Evolutionary conservation across 1,140 invertebrate species (phyloP), one percentile per base, ranked within the genome.

Genomic region (Drosophila teissieri): DNA sequence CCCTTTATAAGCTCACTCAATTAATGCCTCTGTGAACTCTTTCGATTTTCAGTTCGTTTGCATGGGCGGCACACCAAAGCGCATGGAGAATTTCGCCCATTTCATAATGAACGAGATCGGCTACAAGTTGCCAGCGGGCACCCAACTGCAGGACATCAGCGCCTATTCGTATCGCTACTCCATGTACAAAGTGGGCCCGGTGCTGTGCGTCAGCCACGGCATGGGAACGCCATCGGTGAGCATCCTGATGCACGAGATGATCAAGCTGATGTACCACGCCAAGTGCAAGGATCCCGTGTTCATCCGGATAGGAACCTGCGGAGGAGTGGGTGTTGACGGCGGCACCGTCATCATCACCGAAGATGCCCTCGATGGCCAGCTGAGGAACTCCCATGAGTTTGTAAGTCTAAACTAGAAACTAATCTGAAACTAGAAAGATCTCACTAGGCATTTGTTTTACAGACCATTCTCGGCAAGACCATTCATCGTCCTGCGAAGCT

Each of bases 51-150:
- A 99, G 98, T 99, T 99, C 93, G 97, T 99, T 10, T 99, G 98
- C 93, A 98, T 99, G 96, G 98, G 98, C 49, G 99, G 98, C 10
- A 99, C 98, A 14, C 97, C 97, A 4, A 97, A 97, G 88, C 94
- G 98, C 34, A 98, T 99, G 97, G 95, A 98, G 92, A 95, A 96
- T 79, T 99, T 99, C 92, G 98, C 98, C 24, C 94, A 97, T 91
- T 96, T 95, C 85, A 97, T 99, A 70, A 96, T 98, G 96, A 94
- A 96, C 73, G 96, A 98, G 93, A 96, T 98, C 70, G 96, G 96
- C 4, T 96, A 98, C 92, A 97, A 97, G 92, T 93, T 98, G 73
- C 97, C 97, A 0, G 95, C 96, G 44, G 97, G 97, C 40, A 97
- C 97, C 4, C 96, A 95, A 48, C 93, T 98, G 24, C 94, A 95